Base-by-base conservation (phyloP, 2,113 vertebrate genomes). In the Motacilla tschutschensis region DNA sequence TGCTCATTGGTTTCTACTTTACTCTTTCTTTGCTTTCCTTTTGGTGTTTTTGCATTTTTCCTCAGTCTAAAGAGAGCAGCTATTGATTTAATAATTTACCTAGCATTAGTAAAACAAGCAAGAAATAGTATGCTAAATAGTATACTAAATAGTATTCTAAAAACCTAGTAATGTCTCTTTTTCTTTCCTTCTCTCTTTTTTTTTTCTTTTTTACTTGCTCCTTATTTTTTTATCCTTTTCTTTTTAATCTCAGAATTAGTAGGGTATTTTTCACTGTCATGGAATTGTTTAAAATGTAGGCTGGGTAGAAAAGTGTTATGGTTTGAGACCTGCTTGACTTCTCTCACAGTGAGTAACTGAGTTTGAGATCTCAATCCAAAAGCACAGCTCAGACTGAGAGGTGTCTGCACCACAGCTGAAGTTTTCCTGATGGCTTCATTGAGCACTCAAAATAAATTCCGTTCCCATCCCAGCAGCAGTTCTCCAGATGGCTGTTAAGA, bases 171-270 rank as follows among this genome's bases (percentile, higher is more conserved):
- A 25, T 1, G 0, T 33, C 16, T 44, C 1, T 24, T 31, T 58
- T 54, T 17, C 2, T 48, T 36, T 21, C 10, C 2, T 33, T 33
- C 2, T 9, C 1, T 17, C 13, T 2, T 36, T 41, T 4, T 1
- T 6, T 4, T 1, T 3, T 26, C 14, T 17, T 8, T 20, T 14
- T 17, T 6, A 1, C 2, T 2, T 12, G 1, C 2, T 9, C 2
- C 3, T 3, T 7, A 3, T 40, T 44, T 25, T 8, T 16, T 20
- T 9, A 33, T 9, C 4, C 2, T 6, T 15, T 51, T 50, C 4
- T 17, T 29, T 60, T 71, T 51, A n/a, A 50, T 38, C 28, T 78
- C 29, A 22, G 44, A 54, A 58, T 70, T 50, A 77, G 14, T 21
- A 58, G 2, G 10, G 12, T 16, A 17, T 36, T 20, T 65, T 85